Evolutionary conservation across 2,113 vertebrate genomes (phyloP), one percentile per base, ranked within the genome.

Genomic region (Ailuropoda melanoleuca): DNA sequence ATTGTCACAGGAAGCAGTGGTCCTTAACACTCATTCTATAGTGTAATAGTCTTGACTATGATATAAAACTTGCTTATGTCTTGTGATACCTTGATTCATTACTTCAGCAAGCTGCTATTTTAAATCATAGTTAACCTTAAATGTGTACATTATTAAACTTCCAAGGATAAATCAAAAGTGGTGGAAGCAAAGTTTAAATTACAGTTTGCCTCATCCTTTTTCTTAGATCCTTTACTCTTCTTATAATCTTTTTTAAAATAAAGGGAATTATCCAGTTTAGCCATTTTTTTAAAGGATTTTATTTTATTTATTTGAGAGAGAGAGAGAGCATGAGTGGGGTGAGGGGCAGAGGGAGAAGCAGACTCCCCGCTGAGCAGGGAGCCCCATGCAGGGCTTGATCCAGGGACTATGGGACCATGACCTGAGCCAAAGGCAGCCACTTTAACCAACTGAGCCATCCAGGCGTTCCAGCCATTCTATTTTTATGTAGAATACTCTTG

Each of bases 1-100:
- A 80, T 96, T 64, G 39, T 82, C 50, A 77, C 37, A 88, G 56
- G 46, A 77, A 89, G 96, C 70, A 97, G 90, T 91, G 58, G 29
- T 4, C 46, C 94, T 98, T 96, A 96, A 60, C 29, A 77, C 50
- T 50, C 18, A 0, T 75, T 74, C 31, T 39, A 70, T 93, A 70
- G 58, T 24, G 26, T 70, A 93, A 93, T 95, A 0, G 0, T 77
- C n/a, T 90, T 94, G 68, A 97, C 96, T 48, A n/a, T 88, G 88
- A 96, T 95, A 97, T 90, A 88, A 97, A 97, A 66, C 83, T 97
- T 95, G 87, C 94, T 93, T 97, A 92, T 95, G 43, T 97, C 92
- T 97, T 96, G 18, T 96, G n/a, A 97, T 93, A 60, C 75, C 77
- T 26, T 94, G 66, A 75, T 62, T 97, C 50, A 23, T 97, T 96